Evolutionary conservation across 2,888 invertebrate species (phyloP), one percentile per base, ranked within the genome.

Genomic region (Anaspis maculata): DNA sequence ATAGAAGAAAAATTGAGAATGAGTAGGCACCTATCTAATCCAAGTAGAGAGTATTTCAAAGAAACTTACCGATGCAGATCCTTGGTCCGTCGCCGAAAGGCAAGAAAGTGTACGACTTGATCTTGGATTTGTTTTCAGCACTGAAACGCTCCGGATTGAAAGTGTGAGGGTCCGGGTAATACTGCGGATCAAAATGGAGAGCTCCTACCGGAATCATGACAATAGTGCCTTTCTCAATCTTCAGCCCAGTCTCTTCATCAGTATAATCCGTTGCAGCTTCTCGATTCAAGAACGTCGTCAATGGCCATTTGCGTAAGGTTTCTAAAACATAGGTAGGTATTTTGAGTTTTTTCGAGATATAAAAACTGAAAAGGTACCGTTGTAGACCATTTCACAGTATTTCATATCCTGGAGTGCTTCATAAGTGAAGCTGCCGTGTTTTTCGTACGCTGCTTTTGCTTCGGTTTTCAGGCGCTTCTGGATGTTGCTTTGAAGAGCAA

Each of bases 81-180:
- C 61, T 52, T 2, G 63, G 63, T 7, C 63, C 64, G 30, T 57
- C 56, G n/a, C 63, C 63, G 35, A 64, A 64, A 0, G 63, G 62
- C 45, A 64, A 35, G 44, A 57, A 40, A 2, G 36, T 32, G 7
- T 33, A 40, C 2, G 33, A 27, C 3, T 6, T n/a, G 4, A 40
- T 30, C 9, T 42, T 41, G 5, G 44, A 46, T 46, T 46, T 57
- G 46, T 37, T 58, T 13, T 64, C 63, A 2, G 57, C 57, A 1
- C 45, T 50, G 45, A 68, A 68, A 31, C 67, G 49, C 32, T 68
- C 66, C 1, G 69, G 70, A 39, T 68, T 60, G 41, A 67, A 70
- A 40, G 51, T 54, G 19, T 62, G 52, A 1, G 69, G 68, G 27
- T 69, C 56, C 2, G 65, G 60, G 41, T 52, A 69, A 46, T 60